phyloP scores from a whole-genome alignment of 2,888 invertebrate genomes.

The Cosmia pyralina region DNA sequence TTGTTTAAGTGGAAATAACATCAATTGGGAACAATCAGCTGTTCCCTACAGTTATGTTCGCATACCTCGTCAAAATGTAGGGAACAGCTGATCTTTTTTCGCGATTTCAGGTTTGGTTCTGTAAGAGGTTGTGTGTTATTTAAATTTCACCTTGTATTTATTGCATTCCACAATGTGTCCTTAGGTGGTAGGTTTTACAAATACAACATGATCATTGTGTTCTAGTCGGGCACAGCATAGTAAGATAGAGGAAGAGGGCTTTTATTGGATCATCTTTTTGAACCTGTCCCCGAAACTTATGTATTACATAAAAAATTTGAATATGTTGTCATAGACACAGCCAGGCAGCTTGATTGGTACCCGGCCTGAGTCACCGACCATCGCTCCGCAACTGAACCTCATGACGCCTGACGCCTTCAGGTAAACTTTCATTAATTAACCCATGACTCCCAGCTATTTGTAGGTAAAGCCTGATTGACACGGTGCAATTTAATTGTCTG shows the following conservation, averaged over 20 bases:
- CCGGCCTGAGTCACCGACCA: conserved; percentile 81
- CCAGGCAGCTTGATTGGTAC: conserved; percentile 80
- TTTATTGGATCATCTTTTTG: neutral
- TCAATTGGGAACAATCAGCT: neutral
- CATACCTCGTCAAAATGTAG: no score
- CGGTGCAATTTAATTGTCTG: neutral
- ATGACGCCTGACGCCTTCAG: conserved; percentile 97
- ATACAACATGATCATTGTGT: neutral
- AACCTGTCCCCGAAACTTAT: neutral
- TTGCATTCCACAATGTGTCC: neutral
- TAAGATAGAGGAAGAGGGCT: neutral
- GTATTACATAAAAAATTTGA: neutral
- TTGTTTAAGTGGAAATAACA: neutral
- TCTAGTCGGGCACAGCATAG: neutral
- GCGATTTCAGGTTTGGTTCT: no score
- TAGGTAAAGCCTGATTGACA: neutral
- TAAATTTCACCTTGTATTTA: neutral
- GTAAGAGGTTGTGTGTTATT: no score
- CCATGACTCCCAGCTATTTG: neutral
- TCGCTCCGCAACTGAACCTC: conserved; percentile 90
- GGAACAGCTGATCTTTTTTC: no score
- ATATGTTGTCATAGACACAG: conserved; percentile 74
- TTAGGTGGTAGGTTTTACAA: neutral
- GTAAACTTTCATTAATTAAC: conserved; percentile 66
- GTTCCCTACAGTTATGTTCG: no score